Conservation (phyloP, 2,113 vertebrate species). For the Axis porcinus region DNA sequence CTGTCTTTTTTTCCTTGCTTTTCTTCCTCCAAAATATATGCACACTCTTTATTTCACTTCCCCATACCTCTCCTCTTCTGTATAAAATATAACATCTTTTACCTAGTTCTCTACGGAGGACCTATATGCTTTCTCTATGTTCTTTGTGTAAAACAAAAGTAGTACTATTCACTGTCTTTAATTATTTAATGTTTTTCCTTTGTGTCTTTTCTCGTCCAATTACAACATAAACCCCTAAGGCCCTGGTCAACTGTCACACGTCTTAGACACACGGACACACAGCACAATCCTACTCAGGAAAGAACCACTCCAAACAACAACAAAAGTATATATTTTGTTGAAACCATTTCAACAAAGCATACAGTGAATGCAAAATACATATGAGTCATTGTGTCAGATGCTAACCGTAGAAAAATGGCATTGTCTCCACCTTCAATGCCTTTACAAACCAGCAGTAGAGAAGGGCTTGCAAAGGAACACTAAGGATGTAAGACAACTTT, state of each 20-base stretch:
- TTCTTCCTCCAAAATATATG: not conserved
- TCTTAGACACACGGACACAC: not conserved
- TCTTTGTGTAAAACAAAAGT: not conserved
- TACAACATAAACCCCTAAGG: not conserved
- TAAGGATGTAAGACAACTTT: not conserved
- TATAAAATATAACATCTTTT: not conserved
- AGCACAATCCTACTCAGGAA: not conserved
- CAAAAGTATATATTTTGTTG: not conserved
- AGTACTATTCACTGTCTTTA: not conserved
- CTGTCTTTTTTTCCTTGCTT: not conserved
- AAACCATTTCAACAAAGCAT: not conserved
- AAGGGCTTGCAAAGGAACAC: not conserved
- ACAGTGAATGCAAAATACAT: not conserved
- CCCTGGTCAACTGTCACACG: not conserved
- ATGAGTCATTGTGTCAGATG: not conserved
- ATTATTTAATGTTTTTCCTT: slow-evolving; percentile 10
- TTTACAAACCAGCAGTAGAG: not conserved
- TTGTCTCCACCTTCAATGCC: not conserved
- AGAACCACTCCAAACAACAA: not conserved
- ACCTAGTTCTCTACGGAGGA: not conserved
- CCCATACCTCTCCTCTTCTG: not conserved
- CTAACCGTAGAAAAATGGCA: not conserved
- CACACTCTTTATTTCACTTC: not conserved
- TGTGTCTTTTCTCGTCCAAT: not conserved
- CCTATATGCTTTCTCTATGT: not conserved